These are phyloP conservation scores for Pedetes capensis DNA, from an alignment of 2,113 vertebrate genomes.

Conservation along the genomic window DNA sequence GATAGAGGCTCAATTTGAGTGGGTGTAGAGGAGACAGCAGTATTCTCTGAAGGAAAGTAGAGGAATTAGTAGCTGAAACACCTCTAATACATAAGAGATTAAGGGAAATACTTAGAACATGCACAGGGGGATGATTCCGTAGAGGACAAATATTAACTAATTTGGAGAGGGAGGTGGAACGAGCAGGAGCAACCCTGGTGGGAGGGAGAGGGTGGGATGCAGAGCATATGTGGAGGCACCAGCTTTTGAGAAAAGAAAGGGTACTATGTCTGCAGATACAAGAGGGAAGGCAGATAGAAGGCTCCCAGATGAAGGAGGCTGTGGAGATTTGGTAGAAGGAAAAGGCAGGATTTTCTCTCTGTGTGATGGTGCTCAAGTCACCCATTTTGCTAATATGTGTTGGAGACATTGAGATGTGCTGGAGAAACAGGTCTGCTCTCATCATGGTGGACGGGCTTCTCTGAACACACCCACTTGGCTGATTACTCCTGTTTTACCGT, in stretches of 20 bases:
- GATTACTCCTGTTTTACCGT: not conserved
- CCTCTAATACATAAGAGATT: not conserved
- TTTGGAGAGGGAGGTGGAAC: not conserved
- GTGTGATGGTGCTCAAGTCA: not conserved
- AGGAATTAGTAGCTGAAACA: not conserved
- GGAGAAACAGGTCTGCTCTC: not conserved
- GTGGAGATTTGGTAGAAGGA: not conserved
- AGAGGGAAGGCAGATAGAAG: not conserved
- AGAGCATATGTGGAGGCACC: not conserved
- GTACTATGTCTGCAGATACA: not conserved
- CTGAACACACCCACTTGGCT: not conserved
- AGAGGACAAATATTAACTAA: not conserved
- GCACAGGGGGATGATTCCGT: not conserved
- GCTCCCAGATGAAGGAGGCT: not conserved
- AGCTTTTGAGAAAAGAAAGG: not conserved
- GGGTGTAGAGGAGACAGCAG: not conserved
- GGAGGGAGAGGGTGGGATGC: fast-evolving
- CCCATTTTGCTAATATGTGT: not conserved
- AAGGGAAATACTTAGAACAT: not conserved
- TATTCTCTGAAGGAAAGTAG: not conserved
- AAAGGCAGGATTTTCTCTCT: not conserved
- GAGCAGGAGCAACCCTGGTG: too few relatives aligned
- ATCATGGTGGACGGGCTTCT: not conserved
- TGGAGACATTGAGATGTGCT: not conserved
- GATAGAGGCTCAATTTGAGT: not conserved